phyloP scores from a whole-genome alignment of 1,140 invertebrate genomes.

The Microplitis demolitor region DNA sequence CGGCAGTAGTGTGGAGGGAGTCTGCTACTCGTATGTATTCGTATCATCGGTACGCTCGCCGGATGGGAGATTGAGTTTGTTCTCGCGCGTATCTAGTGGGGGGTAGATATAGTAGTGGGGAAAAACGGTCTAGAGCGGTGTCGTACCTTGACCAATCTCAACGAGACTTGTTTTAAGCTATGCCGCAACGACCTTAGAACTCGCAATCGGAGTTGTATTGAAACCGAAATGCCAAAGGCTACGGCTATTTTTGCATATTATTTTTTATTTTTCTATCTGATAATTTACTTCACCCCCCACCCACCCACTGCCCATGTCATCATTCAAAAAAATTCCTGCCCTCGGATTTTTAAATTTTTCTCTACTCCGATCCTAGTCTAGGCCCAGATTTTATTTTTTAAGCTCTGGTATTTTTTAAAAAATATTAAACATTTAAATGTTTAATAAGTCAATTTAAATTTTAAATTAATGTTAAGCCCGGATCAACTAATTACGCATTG shows the following conservation, averaged over 20 bases:
- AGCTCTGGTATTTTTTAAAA: too few species aligned
- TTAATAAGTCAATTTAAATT: too few species aligned
- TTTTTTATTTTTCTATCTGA: neutral
- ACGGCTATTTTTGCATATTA: neutral
- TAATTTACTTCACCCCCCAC: too few species aligned
- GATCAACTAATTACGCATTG: too few species aligned
- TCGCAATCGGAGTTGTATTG: constrained; percentile 35
- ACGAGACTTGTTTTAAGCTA: constrained; percentile 61
- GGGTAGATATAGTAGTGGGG: constrained; percentile 35
- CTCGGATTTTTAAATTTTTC: neutral
- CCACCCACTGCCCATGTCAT: neutral
- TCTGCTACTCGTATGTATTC: too few species aligned
- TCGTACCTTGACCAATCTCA: constrained; percentile 61
- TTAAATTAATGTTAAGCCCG: too few species aligned
- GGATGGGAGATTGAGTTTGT: too few species aligned
- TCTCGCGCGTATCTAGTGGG: neutral
- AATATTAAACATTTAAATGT: too few species aligned
- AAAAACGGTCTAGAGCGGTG: constrained; percentile 50
- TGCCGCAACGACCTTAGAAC: constrained; percentile 52
- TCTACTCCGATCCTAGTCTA: too few species aligned
- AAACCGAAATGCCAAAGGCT: constrained; percentile 41
- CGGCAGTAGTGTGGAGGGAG: neutral
- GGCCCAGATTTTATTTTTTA: too few species aligned
- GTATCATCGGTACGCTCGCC: too few species aligned
- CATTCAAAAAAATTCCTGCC: neutral